phyloP scores from a whole-genome alignment of 2,888 invertebrate genomes.

The Papilio gigon region DNA sequence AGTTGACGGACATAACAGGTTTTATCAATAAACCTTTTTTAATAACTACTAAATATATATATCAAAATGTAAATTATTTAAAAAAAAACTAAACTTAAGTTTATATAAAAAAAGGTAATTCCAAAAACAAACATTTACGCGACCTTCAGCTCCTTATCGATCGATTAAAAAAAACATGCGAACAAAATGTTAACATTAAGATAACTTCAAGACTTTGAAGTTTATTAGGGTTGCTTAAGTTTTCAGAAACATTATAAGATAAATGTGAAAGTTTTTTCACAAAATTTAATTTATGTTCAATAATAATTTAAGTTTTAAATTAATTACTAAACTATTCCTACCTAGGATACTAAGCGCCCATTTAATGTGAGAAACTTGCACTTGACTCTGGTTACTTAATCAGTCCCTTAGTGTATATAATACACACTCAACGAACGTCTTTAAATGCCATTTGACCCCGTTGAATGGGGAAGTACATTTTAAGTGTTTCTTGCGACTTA shows the following conservation, averaged over 20 bases:
- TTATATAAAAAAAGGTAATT: background rate
- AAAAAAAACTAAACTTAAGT: background rate
- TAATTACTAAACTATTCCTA: too few species aligned
- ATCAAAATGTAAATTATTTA: background rate
- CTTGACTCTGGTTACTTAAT: too few species aligned
- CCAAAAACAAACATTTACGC: background rate
- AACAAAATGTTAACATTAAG: conserved; percentile 3
- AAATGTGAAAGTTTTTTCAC: too few species aligned
- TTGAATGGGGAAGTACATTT: background rate
- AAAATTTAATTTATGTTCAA: too few species aligned
- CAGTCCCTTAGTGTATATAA: too few species aligned
- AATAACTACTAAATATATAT: background rate
- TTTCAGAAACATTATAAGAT: too few species aligned
- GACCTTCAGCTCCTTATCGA: background rate
- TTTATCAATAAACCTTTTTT: conserved; percentile 31
- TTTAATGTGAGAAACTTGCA: too few species aligned
- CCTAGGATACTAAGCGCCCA: too few species aligned
- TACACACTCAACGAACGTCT: too few species aligned
- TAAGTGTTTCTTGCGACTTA: background rate
- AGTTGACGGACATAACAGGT: conserved; percentile 47
- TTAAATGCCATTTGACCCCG: too few species aligned
- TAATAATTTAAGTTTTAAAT: too few species aligned
- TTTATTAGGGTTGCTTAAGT: background rate
- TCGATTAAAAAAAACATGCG: background rate
- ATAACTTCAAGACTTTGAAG: conserved; percentile 1